Conservation (phyloP, 2,797 vertebrate genomes). For the Triplophysa yarkandensis region DNA sequence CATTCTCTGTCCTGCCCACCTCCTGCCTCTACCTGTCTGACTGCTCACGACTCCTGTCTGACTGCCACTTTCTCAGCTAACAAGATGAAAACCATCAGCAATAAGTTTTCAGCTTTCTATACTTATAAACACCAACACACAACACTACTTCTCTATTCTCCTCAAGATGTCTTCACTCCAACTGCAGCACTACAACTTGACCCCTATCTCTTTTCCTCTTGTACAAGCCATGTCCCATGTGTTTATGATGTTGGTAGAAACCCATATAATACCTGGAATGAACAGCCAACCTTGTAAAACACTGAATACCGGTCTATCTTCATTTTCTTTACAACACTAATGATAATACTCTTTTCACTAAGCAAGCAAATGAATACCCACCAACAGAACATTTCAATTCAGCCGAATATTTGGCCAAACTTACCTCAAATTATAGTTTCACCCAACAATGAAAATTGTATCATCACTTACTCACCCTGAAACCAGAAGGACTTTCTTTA, state of each 20-base stretch:
- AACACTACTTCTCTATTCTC: not conserved
- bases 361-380: not conserved
- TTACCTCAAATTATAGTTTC: no score
- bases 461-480: no score
- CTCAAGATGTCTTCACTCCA: not conserved
- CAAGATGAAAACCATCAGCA: constrained; percentile 3
- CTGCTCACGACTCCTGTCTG: not conserved
- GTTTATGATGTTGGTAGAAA: not conserved
- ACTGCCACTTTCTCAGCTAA: constrained; percentile 3
- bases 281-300: not conserved
- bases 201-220: not conserved
- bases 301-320: no score
- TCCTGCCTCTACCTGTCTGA: not conserved
- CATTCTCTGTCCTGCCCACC: not conserved
- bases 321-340: no score
- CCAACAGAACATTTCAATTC: no score
- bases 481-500: no score
- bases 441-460: no score
- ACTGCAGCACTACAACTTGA: not conserved
- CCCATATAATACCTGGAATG: not conserved
- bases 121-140: not conserved
- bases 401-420: no score
- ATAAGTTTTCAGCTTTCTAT: not conserved
- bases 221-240: not conserved
- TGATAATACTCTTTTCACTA: no score